Conservation (phyloP, 2,113 vertebrate species). For the Eudorcas thomsonii region DNA sequence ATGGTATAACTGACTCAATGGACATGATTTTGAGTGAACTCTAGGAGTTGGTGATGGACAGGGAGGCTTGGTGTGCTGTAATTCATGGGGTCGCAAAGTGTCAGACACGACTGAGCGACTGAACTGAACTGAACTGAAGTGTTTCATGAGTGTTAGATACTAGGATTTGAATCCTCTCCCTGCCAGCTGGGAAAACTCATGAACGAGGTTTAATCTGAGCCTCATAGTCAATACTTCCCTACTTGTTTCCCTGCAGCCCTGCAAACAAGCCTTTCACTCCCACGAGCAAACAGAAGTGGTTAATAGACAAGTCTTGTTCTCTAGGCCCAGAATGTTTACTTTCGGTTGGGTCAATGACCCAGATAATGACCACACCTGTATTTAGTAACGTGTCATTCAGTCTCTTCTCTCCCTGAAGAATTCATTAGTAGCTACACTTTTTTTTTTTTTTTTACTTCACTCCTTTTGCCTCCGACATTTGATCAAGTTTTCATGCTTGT, state of each 20-base stretch:
- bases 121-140: background rate
- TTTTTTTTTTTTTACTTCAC: background rate
- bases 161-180: background rate
- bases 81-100: no score
- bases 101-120: rapidly evolving
- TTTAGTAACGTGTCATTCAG: background rate
- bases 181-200: background rate
- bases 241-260: background rate
- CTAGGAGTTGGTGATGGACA: no score
- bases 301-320: background rate
- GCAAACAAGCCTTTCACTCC: background rate
- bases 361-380: background rate
- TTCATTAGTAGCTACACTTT: background rate
- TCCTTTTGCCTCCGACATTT: background rate
- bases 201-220: background rate
- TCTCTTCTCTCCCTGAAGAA: background rate
- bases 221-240: background rate
- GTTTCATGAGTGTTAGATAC: background rate
- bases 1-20: no score
- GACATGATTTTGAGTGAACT: no score
- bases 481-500: background rate
- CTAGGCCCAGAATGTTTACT: background rate
- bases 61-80: no score
- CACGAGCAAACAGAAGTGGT: background rate
- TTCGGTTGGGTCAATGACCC: background rate